Conservation (phyloP, 1,140 invertebrate genomes). For the Heliconius congener region DNA sequence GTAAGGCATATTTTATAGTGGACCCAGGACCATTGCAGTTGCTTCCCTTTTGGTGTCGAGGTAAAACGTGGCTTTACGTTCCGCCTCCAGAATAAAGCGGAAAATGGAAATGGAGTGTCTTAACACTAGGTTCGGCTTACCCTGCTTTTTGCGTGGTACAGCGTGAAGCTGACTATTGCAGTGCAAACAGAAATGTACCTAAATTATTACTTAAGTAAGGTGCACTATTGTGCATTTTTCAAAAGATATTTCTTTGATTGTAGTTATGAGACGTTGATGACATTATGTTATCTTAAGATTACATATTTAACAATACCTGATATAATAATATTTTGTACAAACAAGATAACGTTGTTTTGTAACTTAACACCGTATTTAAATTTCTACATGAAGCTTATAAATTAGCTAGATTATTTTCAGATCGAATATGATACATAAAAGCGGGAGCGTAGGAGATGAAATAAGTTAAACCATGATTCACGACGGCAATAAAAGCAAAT, state of each 20-base stretch:
- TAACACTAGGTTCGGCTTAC: too few relatives aligned
- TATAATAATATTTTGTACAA: background rate
- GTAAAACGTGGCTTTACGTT: too few relatives aligned
- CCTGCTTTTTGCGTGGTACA: too few relatives aligned
- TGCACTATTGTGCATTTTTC: background rate
- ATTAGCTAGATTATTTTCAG: slow-evolving; percentile 42
- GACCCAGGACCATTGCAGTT: slow-evolving; percentile 4
- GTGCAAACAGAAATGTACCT: slow-evolving; percentile 13
- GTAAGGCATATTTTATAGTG: slow-evolving; percentile 44
- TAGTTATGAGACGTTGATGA: background rate
- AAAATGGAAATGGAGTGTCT: too few relatives aligned
- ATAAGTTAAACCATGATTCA: slow-evolving; percentile 33
- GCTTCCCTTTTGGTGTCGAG: background rate
- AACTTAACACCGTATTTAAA: background rate
- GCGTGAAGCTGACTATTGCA: too few relatives aligned
- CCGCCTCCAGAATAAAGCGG: too few relatives aligned
- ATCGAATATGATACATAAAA: slow-evolving; percentile 13
- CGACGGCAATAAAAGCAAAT: background rate
- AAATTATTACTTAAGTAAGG: too few relatives aligned
- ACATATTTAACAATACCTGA: background rate
- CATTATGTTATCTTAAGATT: background rate
- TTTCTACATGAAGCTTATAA: background rate
- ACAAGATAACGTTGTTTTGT: background rate
- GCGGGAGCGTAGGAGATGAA: slow-evolving; percentile 16
- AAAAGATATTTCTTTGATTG: background rate